Percentiles rank a stretch among this genome's conserved stretches.
Conservation (phyloP, 2,113 vertebrate genomes). For the Odobenus rosmarus region DNA sequence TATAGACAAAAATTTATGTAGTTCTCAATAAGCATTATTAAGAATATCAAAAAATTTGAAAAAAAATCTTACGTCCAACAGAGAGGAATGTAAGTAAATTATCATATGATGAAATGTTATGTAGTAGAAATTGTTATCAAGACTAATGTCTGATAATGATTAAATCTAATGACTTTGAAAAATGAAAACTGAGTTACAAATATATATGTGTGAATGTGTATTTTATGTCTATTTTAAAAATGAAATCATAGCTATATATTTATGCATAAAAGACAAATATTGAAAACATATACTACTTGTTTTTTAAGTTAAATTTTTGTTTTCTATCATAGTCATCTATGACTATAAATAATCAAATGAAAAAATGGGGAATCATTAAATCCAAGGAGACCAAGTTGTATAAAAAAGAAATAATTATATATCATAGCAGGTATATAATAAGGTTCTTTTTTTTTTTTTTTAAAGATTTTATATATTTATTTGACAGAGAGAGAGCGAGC, state of each 20-base stretch:
- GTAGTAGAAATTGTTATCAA: conserved; percentile 29
- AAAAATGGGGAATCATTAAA: background rate
- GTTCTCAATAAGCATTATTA: background rate
- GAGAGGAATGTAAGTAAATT: background rate
- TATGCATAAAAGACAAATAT: background rate
- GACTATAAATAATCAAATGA: conserved; percentile 31
- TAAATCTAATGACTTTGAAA: conserved; percentile 8
- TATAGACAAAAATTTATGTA: background rate
- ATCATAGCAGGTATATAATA: background rate
- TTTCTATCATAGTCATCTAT: background rate
- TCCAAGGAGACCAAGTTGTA: background rate
- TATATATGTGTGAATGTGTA: background rate
- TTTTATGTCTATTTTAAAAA: background rate
- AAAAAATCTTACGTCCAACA: background rate
- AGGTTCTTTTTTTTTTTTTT: background rate
- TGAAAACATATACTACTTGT: background rate
- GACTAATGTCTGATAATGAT: conserved; percentile 19
- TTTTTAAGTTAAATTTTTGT: conserved; percentile 17
- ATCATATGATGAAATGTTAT: background rate
- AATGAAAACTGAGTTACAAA: conserved; percentile 18
- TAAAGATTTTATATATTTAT: background rate
- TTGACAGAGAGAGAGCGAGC: background rate
- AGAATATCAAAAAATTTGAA: background rate
- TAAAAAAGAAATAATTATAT: background rate
- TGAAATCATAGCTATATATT: background rate